Base-by-base conservation (phyloP, 2,797 vertebrate genomes). In the Cossypha heuglini region DNA sequence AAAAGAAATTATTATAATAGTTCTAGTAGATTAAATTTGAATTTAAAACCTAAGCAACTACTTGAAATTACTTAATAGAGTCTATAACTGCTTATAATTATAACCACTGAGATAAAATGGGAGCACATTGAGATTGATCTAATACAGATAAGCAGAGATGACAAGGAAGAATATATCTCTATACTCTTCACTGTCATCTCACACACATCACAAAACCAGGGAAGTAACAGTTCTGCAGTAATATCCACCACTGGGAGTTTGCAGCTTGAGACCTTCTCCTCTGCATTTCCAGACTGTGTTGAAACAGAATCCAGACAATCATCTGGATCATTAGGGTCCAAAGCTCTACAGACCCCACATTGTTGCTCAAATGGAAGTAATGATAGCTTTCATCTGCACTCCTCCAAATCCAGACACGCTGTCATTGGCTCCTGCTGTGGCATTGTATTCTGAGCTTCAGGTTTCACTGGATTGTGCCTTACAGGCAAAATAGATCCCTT, bases 271-370 rank as follows among this genome's bases (percentile, higher is more conserved):
- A 86, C 29, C 43, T 61, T 35, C 66, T 62, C 66, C 46, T 66
- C 62, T 64, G 22, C n/a, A 40, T 64, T 83, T 95, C 75, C 77
- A 92, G 75, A 58, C 38, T 74, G 45, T 45, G 29, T 13, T 74
- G 84, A 88, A 96, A 91, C 64, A 82, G 67, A 94, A 74, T 62
- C 63, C 63, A 88, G 48, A 80, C 71, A 75, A 59, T 87, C 67
- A 73, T 76, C 77, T 87, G 71, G 49, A 93, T 82, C 80, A 83
- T 64, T 89, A 82, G 11, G 76, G 31, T 82, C 74, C 58, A 82
- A 93, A 79, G 55, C 52, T 63, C 86, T 87, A 61, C 49, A 89
- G 61, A 81, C 35, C 49, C 72, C 57, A 82, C 49, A 54, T 83
- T 9, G 13, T 49, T 85, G 78, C 46, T 92, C 57, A 86, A 93